Percentiles rank a stretch among this genome's conserved stretches.
These are phyloP conservation scores for Drosophila tripunctata DNA, from an alignment of 2,888 invertebrate genomes.

Conservation along the genomic window DNA sequence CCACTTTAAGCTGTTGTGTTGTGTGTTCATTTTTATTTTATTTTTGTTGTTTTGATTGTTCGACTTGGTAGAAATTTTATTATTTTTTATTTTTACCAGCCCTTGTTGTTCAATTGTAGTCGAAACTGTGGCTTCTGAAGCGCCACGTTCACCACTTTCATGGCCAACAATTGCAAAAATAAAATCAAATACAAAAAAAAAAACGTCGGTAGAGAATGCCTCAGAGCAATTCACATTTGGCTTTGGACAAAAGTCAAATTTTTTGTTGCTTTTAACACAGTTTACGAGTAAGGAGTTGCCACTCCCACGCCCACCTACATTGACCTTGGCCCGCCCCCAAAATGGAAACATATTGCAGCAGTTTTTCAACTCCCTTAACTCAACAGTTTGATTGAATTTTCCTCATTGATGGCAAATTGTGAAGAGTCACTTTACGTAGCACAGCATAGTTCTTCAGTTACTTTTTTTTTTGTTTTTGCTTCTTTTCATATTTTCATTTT, in stretches of 20 bases:
- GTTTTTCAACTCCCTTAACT: conserved; percentile 21
- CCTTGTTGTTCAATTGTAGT: conserved; percentile 37
- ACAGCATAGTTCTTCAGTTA: conserved; percentile 29
- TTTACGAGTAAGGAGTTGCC: conserved; percentile 28
- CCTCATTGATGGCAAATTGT: conserved; percentile 48
- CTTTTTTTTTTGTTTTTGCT: too few species aligned
- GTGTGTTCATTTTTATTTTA: not conserved
- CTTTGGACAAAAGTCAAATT: conserved; percentile 38
- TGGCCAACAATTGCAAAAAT: conserved; percentile 53
- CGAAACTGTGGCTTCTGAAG: conserved; percentile 37
- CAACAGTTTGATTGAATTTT: conserved; percentile 51
- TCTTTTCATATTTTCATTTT: conserved; percentile 45
- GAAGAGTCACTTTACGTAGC: conserved; percentile 47
- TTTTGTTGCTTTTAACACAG: conserved; percentile 52
- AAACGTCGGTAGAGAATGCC: not conserved
- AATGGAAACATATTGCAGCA: conserved; percentile 28
- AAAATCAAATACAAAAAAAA: conserved; percentile 28
- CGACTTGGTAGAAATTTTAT: conserved; percentile 33
- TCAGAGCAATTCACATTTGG: conserved; percentile 4
- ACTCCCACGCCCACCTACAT: conserved; percentile 9
- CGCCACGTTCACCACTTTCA: conserved; percentile 55
- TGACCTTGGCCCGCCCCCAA: conserved; percentile 1
- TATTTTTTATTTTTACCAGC: conserved; percentile 8
- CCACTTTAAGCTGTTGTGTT: conserved; percentile 39
- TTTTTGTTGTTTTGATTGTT: conserved; percentile 50